Conservation (phyloP, 1,140 invertebrate species). For the Planococcus citri region DNA sequence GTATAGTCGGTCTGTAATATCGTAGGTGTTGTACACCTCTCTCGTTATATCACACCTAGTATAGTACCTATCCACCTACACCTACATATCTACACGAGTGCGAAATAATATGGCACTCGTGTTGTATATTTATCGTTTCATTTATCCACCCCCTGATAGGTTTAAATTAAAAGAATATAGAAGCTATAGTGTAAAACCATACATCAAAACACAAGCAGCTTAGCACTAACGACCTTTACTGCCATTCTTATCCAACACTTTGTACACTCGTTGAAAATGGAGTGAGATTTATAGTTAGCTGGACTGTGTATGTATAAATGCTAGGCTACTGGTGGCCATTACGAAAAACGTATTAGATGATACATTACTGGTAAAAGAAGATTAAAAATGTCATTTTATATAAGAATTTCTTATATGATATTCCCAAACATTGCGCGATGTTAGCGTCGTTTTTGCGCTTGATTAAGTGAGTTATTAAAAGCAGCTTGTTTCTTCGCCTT, state of each 20-base stretch:
- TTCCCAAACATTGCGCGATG: not conserved
- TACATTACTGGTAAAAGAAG: not conserved
- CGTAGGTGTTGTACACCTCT: no score
- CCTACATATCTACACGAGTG: no score
- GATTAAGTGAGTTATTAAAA: no score
- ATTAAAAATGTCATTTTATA: constrained; percentile 4
- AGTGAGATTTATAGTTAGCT: constrained; percentile 11
- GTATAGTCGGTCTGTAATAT: no score
- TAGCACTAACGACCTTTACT: constrained; percentile 11
- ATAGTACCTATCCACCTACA: no score
- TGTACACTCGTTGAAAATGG: constrained; percentile 7
- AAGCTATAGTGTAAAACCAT: not conserved
- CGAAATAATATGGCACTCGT: no score
- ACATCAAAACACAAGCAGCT: not conserved
- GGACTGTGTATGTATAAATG: not conserved
- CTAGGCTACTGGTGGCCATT: not conserved
- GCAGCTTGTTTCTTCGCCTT: no score
- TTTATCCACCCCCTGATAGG: no score
- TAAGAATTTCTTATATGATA: not conserved
- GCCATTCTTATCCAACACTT: constrained; percentile 14
- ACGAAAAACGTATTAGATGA: not conserved
- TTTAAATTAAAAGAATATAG: not conserved
- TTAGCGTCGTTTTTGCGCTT: no score
- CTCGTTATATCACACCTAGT: no score
- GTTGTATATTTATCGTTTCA: no score